Conservation (phyloP, 2,113 vertebrate species). For the Sylvilagus bachmani region DNA sequence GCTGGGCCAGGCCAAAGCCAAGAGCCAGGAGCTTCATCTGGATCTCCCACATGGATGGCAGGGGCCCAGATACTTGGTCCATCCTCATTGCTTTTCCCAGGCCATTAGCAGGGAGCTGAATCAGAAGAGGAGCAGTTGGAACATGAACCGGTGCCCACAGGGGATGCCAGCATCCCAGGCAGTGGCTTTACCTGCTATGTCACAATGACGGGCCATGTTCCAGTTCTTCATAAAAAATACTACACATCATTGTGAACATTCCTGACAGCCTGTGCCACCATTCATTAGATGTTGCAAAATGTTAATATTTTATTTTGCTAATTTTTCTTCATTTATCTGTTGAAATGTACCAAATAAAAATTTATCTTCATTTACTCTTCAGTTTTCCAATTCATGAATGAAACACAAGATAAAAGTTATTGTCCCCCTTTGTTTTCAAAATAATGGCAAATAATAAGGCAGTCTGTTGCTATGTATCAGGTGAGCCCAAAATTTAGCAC, state of each 20-base stretch:
- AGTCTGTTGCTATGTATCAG: not conserved
- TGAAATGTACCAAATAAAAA: not conserved
- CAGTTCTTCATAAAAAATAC: too few species aligned
- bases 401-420: not conserved
- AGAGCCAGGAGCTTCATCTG: too few species aligned
- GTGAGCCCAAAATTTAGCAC: not conserved
- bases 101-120: too few species aligned
- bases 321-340: conserved; percentile 9
- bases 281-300: not conserved
- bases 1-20: too few species aligned
- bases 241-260: not conserved
- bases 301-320: not conserved
- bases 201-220: too few species aligned
- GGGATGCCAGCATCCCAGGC: too few species aligned
- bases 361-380: not conserved
- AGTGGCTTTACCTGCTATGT: too few species aligned
- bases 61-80: too few species aligned
- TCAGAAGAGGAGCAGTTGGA: too few species aligned
- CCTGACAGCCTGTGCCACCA: not conserved
- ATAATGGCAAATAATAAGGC: not conserved
- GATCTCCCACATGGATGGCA: too few species aligned
- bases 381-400: not conserved
- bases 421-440: conserved; percentile 30
- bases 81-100: too few species aligned
- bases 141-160: too few species aligned